Percentiles rank a stretch among this genome's conserved stretches.
phyloP scores from a whole-genome alignment of 2,797 vertebrate species.

The Mormyrus proboscirostris region DNA sequence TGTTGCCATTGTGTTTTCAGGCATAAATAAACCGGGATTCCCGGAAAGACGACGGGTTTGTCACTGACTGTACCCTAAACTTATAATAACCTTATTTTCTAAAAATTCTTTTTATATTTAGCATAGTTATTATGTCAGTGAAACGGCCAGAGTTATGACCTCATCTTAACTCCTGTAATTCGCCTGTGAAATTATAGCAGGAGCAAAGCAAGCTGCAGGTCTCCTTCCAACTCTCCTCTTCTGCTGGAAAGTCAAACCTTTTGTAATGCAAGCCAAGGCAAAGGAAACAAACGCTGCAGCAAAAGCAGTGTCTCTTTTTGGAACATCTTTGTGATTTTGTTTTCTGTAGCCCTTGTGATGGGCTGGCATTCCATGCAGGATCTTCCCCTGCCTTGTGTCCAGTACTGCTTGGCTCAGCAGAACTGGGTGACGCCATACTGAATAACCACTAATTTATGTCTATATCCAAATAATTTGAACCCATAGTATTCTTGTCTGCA shows the following conservation, averaged over 20 bases:
- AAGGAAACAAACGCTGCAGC: neutral
- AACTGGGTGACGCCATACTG: neutral
- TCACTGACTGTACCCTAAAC: constrained; percentile 8
- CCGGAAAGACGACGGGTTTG: neutral
- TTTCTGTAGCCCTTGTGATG: neutral
- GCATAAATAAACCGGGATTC: neutral
- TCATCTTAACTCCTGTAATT: neutral
- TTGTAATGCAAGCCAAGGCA: neutral
- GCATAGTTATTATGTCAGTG: constrained; percentile 13
- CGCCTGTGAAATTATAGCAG: neutral
- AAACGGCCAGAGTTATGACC: constrained; percentile 16
- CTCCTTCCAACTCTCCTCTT: neutral
- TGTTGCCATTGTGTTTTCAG: neutral
- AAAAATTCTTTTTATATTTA: neutral
- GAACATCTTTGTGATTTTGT: neutral
- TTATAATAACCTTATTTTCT: constrained; percentile 13
- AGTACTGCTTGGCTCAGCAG: neutral
- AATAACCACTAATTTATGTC: neutral
- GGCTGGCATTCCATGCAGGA: neutral
- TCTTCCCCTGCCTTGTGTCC: neutral
- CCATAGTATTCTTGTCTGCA: neutral
- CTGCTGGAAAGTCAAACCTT: constrained; percentile 5
- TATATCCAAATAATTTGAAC: neutral
- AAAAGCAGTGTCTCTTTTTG: neutral
- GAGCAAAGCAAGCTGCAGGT: neutral